Evolutionary conservation across 2,113 vertebrate genomes (phyloP).

Genomic region (Oryzias curvinotus): DNA sequence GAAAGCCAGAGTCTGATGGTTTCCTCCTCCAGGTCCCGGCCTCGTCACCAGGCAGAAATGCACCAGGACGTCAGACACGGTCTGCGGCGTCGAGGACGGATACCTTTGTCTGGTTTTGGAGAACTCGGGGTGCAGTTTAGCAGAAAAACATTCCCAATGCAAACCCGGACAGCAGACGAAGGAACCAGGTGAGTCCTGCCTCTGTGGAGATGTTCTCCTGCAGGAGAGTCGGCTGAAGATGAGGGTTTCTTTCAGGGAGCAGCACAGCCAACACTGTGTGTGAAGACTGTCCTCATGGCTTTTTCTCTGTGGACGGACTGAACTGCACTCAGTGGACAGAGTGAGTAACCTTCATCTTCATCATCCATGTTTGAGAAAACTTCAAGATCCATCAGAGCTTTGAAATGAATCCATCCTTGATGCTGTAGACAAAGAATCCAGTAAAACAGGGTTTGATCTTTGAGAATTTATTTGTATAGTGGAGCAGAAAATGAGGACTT

Average conservation of each 20-base stretch:
- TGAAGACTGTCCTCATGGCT: constrained; percentile 20
- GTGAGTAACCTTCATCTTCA: constrained; percentile 9
- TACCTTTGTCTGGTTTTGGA: neutral
- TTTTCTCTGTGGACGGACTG: constrained; percentile 10
- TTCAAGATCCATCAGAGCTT: too few relatives aligned
- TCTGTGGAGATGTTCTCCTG: neutral
- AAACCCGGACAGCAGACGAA: constrained; percentile 7
- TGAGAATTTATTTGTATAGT: too few relatives aligned
- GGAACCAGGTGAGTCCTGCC: constrained; percentile 19
- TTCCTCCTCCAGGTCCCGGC: constrained; percentile 15
- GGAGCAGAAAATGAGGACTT: too few relatives aligned
- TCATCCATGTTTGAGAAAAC: too few relatives aligned
- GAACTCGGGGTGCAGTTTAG: neutral
- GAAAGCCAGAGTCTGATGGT: too few relatives aligned
- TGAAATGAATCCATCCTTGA: too few relatives aligned
- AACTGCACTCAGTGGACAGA: constrained; percentile 11
- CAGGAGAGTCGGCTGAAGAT: too few relatives aligned
- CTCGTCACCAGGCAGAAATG: constrained; percentile 2
- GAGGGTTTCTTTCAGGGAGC: constrained; percentile 23
- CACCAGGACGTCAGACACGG: neutral
- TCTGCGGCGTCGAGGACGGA: constrained; percentile 13
- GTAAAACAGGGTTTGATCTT: too few relatives aligned
- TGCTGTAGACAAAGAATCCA: too few relatives aligned
- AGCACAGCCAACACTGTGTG: constrained; percentile 19
- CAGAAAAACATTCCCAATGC: constrained; percentile 18